These are phyloP conservation scores for Semotilus atromaculatus DNA, from an alignment of 2,797 vertebrate species.

Conservation along the genomic window DNA sequence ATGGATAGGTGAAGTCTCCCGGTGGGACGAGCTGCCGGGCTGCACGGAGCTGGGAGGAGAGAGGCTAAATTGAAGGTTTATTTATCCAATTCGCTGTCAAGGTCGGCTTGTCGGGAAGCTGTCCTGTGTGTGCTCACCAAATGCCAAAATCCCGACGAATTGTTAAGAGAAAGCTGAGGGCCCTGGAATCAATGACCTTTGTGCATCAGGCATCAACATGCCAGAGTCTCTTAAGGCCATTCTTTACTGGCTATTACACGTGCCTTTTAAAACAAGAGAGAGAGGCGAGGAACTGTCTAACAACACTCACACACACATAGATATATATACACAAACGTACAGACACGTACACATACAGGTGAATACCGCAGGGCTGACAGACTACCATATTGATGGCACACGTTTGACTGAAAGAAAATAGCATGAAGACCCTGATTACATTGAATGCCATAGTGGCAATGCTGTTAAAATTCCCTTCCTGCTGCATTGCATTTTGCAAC, in stretches of 20 bases:
- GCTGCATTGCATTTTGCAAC: constrained; percentile 23
- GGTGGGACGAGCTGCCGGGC: constrained; percentile 85
- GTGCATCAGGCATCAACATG: constrained; percentile 91
- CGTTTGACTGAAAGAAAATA: constrained; percentile 1
- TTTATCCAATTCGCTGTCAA: constrained; percentile 99
- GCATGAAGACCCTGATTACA: constrained; percentile 27
- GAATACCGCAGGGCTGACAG: constrained; percentile 27
- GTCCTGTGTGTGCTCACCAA: constrained; percentile 98
- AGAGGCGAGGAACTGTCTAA: constrained; percentile 64
- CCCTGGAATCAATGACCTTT: constrained; percentile 98
- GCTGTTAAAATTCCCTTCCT: neutral
- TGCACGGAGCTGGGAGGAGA: constrained; percentile 80
- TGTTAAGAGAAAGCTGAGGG: constrained; percentile 85
- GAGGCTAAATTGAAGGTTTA: constrained; percentile 99
- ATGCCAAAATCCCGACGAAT: constrained; percentile 99
- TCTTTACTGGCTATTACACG: constrained; percentile 90
- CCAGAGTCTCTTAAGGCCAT: constrained; percentile 88
- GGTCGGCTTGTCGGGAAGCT: constrained; percentile 97
- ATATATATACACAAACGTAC: neutral
- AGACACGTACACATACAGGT: constrained; percentile 35
- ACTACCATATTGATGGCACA: constrained; percentile 9
- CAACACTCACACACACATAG: constrained; percentile 32
- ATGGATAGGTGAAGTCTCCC: constrained; percentile 99
- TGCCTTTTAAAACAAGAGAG: constrained; percentile 87
- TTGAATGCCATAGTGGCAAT: neutral